Evolutionary conservation across 2,888 invertebrate species (phyloP).

Genomic region (Megalurothrips usitatus): DNA sequence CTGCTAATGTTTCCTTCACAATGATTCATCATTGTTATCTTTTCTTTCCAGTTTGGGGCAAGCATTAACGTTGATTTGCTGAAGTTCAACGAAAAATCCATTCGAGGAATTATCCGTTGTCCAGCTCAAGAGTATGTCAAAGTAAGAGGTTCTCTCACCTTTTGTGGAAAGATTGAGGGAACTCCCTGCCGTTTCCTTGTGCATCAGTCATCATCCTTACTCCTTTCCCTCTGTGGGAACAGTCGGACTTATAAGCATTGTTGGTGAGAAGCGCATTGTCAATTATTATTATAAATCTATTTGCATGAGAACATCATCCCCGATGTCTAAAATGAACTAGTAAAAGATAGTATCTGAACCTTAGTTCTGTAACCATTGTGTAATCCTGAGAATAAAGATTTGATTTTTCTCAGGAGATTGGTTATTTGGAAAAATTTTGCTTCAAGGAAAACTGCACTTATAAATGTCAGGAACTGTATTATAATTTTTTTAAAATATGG

Average conservation of each 20-base stretch:
- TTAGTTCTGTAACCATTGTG: neutral
- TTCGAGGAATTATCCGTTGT: constrained; percentile 55
- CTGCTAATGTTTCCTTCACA: neutral
- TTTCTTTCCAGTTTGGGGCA: constrained; percentile 45
- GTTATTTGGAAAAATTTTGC: constrained; percentile 86
- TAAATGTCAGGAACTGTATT: too few species aligned
- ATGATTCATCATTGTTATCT: constrained; percentile 27
- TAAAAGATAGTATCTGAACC: neutral
- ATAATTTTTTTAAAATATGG: neutral
- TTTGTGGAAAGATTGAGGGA: constrained; percentile 51
- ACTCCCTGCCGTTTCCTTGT: constrained; percentile 53
- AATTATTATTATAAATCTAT: neutral
- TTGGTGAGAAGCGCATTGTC: neutral
- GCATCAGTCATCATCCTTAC: constrained; percentile 50
- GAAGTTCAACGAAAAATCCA: constrained; percentile 50
- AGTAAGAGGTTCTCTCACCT: constrained; percentile 54
- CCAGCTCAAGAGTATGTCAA: constrained; percentile 53
- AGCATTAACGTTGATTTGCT: constrained; percentile 54
- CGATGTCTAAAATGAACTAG: neutral
- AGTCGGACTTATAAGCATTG: constrained; percentile 35
- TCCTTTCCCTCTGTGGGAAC: constrained; percentile 41
- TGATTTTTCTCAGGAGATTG: constrained; percentile 43
- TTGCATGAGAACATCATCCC: neutral
- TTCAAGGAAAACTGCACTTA: constrained; percentile 89
- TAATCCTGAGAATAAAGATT: neutral